Conservation (phyloP, 2,113 vertebrate genomes). For the Rhinolophus sinicus region DNA sequence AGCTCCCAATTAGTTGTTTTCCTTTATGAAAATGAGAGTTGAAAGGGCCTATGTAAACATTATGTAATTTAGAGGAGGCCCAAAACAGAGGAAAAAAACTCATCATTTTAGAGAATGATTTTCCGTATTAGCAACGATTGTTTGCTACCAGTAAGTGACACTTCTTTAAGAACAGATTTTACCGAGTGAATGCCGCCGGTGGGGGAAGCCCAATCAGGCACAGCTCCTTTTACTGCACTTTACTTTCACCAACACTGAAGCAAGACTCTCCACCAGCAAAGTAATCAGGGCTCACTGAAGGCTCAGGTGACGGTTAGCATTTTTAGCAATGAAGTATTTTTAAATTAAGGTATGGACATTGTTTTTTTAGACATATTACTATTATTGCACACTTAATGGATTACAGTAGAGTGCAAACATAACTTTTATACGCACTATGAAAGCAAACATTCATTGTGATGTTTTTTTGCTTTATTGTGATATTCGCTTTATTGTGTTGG, state of each 20-base stretch:
- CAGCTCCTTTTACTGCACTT: not conserved
- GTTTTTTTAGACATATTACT: not conserved
- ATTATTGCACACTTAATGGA: not conserved
- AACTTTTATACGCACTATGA: not conserved
- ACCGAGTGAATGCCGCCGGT: not conserved
- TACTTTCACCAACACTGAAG: not conserved
- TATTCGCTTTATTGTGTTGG: not conserved
- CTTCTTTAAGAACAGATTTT: not conserved
- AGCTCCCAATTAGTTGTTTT: not conserved
- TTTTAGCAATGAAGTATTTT: not conserved
- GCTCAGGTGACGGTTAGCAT: not conserved
- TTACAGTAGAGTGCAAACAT: not conserved
- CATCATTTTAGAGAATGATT: not conserved
- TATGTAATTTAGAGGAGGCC: not conserved
- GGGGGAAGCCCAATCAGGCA: not conserved
- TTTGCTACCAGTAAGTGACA: not conserved
- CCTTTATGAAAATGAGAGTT: slow-evolving; percentile 48
- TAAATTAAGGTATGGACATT: not conserved
- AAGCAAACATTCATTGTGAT: not conserved
- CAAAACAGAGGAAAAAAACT: not conserved
- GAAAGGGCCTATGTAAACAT: not conserved
- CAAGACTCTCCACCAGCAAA: not conserved
- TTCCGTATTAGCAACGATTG: not conserved
- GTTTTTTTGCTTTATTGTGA: not conserved
- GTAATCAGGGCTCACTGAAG: not conserved